Percentiles rank a stretch among this genome's conserved stretches.
phyloP scores from a whole-genome alignment of 2,888 invertebrate species.

The Eubasilissa splendida region DNA sequence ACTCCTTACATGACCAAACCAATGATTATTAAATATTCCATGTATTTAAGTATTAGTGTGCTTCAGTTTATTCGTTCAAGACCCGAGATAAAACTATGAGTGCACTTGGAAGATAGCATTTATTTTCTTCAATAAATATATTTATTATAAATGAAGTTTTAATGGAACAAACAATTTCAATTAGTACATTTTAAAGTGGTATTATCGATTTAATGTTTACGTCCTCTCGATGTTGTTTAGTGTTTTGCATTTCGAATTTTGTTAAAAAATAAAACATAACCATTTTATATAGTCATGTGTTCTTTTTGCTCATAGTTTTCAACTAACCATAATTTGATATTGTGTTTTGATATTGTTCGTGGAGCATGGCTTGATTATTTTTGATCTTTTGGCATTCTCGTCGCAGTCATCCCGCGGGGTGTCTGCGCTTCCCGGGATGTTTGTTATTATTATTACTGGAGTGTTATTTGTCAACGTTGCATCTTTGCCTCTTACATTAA shows the following conservation, averaged over 20 bases:
- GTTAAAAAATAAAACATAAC: slow-evolving; percentile 7
- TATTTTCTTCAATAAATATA: no score
- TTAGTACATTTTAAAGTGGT: neutral
- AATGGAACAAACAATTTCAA: neutral
- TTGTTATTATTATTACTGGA: slow-evolving; percentile 38
- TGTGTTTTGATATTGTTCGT: slow-evolving; percentile 54
- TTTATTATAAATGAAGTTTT: neutral
- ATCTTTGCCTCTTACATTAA: slow-evolving; percentile 73
- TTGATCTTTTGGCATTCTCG: slow-evolving; percentile 6
- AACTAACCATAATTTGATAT: slow-evolving; percentile 59
- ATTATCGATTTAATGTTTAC: slow-evolving; percentile 8
- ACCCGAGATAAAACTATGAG: no score
- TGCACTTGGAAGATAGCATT: no score
- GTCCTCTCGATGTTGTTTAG: slow-evolving; percentile 16
- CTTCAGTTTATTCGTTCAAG: no score
- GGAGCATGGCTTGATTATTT: slow-evolving; percentile 56
- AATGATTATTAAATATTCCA: no score
- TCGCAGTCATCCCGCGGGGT: neutral
- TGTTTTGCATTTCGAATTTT: slow-evolving; percentile 21
- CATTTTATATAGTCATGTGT: slow-evolving; percentile 49
- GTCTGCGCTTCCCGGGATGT: slow-evolving; percentile 13
- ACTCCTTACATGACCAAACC: no score
- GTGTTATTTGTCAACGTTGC: slow-evolving; percentile 69
- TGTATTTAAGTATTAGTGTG: no score
- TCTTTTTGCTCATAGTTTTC: slow-evolving; percentile 55